phyloP scores from a whole-genome alignment of 2,888 invertebrate species.

The Trichopoda pennipes region DNA sequence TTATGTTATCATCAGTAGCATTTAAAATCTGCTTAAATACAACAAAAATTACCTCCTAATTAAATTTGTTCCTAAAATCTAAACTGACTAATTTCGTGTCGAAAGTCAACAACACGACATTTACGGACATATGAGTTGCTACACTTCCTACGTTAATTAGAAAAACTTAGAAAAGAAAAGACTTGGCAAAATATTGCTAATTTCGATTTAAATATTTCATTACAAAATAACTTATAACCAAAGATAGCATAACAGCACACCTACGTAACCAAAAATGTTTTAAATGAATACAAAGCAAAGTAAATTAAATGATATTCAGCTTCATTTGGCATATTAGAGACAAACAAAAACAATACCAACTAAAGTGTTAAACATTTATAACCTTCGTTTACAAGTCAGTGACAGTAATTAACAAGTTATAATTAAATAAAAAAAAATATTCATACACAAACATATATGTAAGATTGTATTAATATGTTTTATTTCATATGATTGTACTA shows the following conservation, averaged over 20 bases:
- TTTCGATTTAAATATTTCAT: slow-evolving; percentile 15
- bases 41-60: too few relatives aligned
- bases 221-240: slow-evolving; percentile 1
- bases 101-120: neutral
- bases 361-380: slow-evolving; percentile 22
- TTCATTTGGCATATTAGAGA: neutral
- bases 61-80: too few relatives aligned
- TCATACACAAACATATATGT: neutral
- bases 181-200: neutral
- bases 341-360: neutral
- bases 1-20: too few relatives aligned
- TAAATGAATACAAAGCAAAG: neutral
- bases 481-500: slow-evolving; percentile 15
- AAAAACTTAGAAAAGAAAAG: neutral
- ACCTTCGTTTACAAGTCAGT: slow-evolving; percentile 63
- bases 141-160: neutral
- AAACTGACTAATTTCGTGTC: too few relatives aligned
- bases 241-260: slow-evolving; percentile 43
- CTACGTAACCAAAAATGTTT: slow-evolving; percentile 52
- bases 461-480: too few relatives aligned
- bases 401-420: slow-evolving; percentile 60
- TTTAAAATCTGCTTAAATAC: too few relatives aligned
- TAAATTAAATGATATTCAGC: slow-evolving; percentile 3
- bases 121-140: neutral
- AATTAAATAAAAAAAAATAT: slow-evolving; percentile 5